Evolutionary conservation across 2,113 vertebrate species (phyloP).

Genomic region (Trematocara unimaculatum): DNA sequence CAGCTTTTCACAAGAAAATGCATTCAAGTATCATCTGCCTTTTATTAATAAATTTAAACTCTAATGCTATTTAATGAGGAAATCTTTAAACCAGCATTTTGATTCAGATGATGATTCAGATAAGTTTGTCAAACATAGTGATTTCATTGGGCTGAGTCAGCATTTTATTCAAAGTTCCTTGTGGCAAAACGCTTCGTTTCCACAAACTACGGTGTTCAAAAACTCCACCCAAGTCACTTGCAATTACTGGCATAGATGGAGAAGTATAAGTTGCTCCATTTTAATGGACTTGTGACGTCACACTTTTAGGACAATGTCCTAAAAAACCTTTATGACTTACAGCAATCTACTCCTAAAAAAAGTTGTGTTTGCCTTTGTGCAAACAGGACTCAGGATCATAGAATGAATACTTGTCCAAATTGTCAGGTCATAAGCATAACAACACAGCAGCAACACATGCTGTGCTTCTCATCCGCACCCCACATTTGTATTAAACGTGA

Average conservation of each 20-base stretch:
- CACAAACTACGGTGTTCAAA: neutral
- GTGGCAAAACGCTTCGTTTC: neutral
- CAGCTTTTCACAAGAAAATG: neutral
- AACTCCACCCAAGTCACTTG: neutral
- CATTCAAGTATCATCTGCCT: neutral
- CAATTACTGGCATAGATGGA: neutral
- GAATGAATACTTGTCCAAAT: neutral
- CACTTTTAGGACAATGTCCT: neutral
- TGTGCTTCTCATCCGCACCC: conserved; percentile 17
- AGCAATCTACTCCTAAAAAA: neutral
- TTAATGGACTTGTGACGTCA: neutral
- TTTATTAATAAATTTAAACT: neutral
- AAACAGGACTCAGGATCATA: neutral
- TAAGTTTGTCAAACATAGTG: neutral
- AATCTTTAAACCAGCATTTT: neutral
- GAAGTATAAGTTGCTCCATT: neutral
- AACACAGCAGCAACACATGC: neutral
- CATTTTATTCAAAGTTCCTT: neutral
- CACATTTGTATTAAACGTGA: neutral
- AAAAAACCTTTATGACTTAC: neutral
- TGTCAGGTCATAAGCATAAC: neutral
- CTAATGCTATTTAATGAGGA: neutral
- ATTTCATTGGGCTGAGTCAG: neutral
- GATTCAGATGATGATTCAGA: neutral
- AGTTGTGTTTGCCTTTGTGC: neutral